phyloP scores from a whole-genome alignment of 1,140 invertebrate genomes.

The Ostrea denselamellosa region DNA sequence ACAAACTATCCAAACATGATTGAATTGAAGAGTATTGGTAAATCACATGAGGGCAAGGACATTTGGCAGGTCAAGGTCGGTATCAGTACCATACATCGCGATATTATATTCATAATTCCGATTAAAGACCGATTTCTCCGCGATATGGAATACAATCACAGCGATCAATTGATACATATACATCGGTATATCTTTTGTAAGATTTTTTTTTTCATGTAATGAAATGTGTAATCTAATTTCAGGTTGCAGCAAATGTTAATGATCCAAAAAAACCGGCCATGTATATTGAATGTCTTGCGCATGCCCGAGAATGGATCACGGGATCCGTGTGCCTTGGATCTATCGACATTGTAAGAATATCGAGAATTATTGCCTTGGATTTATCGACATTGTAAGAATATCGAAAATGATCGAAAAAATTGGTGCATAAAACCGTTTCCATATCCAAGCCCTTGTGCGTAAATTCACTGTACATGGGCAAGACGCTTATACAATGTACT shows the following conservation, averaged over 20 bases:
- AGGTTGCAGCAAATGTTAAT: constrained; percentile 36
- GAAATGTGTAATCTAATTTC: neutral
- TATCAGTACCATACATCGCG: neutral
- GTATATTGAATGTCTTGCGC: constrained; percentile 45
- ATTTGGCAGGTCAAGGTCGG: constrained; percentile 19
- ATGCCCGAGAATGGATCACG: constrained; percentile 47
- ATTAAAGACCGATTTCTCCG: too few species aligned
- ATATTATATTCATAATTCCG: too few species aligned
- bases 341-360: constrained; percentile 37
- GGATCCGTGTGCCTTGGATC: constrained; percentile 17
- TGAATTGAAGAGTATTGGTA: neutral
- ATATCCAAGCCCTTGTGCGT: too few species aligned
- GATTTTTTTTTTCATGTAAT: too few species aligned
- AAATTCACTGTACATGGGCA: too few species aligned
- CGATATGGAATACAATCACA: too few species aligned
- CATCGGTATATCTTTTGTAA: too few species aligned
- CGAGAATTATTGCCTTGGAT: neutral
- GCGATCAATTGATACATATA: too few species aligned
- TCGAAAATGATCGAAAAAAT: too few species aligned
- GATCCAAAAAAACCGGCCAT: constrained; percentile 43
- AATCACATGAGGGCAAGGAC: constrained; percentile 1
- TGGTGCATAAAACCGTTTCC: too few species aligned
- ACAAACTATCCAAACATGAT: neutral
- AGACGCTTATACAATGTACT: too few species aligned
- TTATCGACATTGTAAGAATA: constrained; percentile 46